Conservation (phyloP, 1,140 invertebrate genomes). For the Ceratina japonica region DNA sequence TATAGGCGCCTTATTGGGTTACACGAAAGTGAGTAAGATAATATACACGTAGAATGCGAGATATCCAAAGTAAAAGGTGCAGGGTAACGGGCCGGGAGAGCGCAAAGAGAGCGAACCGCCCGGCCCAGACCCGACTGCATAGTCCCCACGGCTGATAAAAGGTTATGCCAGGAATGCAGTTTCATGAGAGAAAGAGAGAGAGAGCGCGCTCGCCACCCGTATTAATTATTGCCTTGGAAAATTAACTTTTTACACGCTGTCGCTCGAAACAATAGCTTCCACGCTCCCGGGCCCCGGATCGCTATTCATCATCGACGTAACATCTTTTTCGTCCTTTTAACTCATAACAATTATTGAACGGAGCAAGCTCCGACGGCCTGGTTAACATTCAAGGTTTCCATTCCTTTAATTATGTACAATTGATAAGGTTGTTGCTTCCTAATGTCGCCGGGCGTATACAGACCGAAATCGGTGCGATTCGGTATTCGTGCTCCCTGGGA, state of each 20-base stretch:
- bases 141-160: constrained; percentile 67
- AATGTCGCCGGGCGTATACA: constrained; percentile 21
- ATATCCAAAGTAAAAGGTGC: constrained; percentile 69
- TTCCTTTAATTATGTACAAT: no score
- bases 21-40: constrained; percentile 69
- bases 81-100: constrained; percentile 42
- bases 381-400: no score
- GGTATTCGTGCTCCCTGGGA: constrained; percentile 36
- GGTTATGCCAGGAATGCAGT: constrained; percentile 70
- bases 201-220: constrained; percentile 23
- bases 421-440: no score
- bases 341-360: no score
- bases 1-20: constrained; percentile 65
- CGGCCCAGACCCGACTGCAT: constrained; percentile 45
- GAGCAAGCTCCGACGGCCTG: no score
- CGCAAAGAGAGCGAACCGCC: constrained; percentile 42
- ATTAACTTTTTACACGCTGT: constrained; percentile 29
- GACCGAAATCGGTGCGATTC: constrained; percentile 32
- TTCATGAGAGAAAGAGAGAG: constrained; percentile 56
- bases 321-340: no score
- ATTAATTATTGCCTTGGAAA: constrained; percentile 61
- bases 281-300: no score
- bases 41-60: constrained; percentile 67
- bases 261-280: background rate
- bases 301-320: no score